Base-by-base conservation (phyloP, 1,140 invertebrate species). In the Limonius californicus region DNA sequence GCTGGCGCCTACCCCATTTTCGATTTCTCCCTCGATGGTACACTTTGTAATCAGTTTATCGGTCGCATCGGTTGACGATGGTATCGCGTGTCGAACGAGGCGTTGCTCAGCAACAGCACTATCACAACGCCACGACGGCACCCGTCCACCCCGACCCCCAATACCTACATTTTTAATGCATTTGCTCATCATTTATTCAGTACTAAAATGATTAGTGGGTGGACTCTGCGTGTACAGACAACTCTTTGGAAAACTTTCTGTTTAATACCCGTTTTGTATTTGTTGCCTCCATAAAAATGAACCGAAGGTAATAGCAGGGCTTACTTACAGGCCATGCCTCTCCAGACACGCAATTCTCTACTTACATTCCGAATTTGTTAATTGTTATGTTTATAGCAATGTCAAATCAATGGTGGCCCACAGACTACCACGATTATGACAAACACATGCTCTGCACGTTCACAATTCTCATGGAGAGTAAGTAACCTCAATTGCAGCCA, bases 111-210 rank as follows among this genome's bases (percentile, higher is more conserved):
- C 66, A 71, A 71, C 70, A 43, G 55, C 65, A 65, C 70, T 69
- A 69, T 71, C 66, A 67, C 69, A 63, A 71, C 68, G 68, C 63
- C 69, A 62, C 55, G 45, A 54, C 30, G 54, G 47, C 56, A 64
- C 63, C 62, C 42, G 35, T n/a, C 63, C 42, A 58, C 54, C 30
- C 50, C 18, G 8, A 47, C 27, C 42, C 39, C 57, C 57, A 30
- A 23, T 43, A 27, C 57, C 18, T 45, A 58, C 67, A 71, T 71
- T 71, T 69, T 71, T 71, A 71, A 71, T 71, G 66, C 62, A 62
- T 54, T 60, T 57, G 63, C 61, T 64, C 66, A 69, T 71, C 66
- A 71, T 71, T 71, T 71, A 71, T 69, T 71, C 64, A 71, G 59
- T 30, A 54, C 39, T 63, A 60, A 64, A 65, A 69, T 69, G 68